Conservation (phyloP, 2,797 vertebrate genomes). For the Gastrophryne carolinensis region DNA sequence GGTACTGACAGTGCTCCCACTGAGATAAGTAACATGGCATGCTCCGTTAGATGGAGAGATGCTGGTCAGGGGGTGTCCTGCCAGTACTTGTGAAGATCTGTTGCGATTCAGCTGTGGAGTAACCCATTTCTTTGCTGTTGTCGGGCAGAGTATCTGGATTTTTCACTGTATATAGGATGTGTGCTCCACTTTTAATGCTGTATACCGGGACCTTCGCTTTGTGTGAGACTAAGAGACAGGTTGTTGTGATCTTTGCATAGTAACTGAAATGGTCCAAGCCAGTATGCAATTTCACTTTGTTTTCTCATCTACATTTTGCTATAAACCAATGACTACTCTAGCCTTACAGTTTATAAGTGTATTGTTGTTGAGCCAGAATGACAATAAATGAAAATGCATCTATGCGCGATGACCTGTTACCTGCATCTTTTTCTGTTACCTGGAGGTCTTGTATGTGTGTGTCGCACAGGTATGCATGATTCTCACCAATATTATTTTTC, state of each 20-base stretch:
- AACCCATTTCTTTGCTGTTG: not conserved
- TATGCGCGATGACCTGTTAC: not conserved
- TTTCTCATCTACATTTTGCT: not conserved
- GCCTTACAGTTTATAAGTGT: slow-evolving; percentile 29
- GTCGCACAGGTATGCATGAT: not conserved
- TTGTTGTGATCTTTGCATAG: not conserved
- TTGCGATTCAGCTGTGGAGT: not conserved
- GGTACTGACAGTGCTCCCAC: too few species aligned
- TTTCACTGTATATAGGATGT: not conserved
- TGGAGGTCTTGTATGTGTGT: not conserved
- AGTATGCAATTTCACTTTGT: not conserved
- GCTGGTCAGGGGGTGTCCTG: too few species aligned
- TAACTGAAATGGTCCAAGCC: not conserved
- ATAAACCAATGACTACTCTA: slow-evolving; percentile 41
- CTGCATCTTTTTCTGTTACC: not conserved
- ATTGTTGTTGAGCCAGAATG: slow-evolving; percentile 2
- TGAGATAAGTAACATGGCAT: too few species aligned
- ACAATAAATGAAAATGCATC: slow-evolving; percentile 7
- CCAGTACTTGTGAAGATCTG: too few species aligned
- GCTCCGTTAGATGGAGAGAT: too few species aligned
- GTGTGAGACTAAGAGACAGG: not conserved
- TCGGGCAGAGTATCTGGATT: not conserved
- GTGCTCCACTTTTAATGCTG: not conserved
- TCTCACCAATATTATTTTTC: too few species aligned
- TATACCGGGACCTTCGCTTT: not conserved